phyloP scores from a whole-genome alignment of 2,797 vertebrate genomes.

The Rhyacichthys aspro region DNA sequence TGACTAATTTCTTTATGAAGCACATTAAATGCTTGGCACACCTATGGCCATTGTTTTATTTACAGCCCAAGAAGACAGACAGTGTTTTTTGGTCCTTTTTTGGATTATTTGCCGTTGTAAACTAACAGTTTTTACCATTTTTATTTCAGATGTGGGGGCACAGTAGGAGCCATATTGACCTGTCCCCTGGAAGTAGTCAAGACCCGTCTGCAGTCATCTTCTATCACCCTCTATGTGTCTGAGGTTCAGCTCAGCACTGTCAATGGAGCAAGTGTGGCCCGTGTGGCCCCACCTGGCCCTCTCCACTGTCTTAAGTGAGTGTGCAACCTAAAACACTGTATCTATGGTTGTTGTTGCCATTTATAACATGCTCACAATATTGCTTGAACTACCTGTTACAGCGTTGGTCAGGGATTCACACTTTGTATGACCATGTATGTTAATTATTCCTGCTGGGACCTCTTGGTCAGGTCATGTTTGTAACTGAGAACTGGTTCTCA shows the following conservation, averaged over 20 bases:
- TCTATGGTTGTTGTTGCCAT: conserved; percentile 14
- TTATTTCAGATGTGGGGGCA: conserved; percentile 91
- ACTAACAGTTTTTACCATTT: conserved; percentile 1
- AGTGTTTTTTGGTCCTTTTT: neutral
- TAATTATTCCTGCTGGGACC: no score
- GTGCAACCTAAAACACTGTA: neutral
- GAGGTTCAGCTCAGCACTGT: conserved; percentile 94
- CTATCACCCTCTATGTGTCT: conserved; percentile 92
- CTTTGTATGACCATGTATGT: no score
- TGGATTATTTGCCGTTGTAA: conserved; percentile 2
- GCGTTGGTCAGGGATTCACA: no score
- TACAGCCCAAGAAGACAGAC: neutral
- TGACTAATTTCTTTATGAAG: conserved; percentile 16
- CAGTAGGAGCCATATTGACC: conserved; percentile 96
- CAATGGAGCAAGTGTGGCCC: conserved; percentile 88
- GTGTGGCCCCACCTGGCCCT: conserved; percentile 90
- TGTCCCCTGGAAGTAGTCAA: conserved; percentile 99
- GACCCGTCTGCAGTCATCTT: conserved; percentile 95
- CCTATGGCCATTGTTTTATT: neutral
- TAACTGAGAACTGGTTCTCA: no score
- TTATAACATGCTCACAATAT: neutral
- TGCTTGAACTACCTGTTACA: no score
- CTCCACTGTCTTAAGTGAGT: conserved; percentile 96
- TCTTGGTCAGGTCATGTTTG: no score
- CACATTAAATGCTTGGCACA: conserved; percentile 8